Conservation (phyloP, 2,113 vertebrate genomes). For the Ginglymostoma cirratum region DNA sequence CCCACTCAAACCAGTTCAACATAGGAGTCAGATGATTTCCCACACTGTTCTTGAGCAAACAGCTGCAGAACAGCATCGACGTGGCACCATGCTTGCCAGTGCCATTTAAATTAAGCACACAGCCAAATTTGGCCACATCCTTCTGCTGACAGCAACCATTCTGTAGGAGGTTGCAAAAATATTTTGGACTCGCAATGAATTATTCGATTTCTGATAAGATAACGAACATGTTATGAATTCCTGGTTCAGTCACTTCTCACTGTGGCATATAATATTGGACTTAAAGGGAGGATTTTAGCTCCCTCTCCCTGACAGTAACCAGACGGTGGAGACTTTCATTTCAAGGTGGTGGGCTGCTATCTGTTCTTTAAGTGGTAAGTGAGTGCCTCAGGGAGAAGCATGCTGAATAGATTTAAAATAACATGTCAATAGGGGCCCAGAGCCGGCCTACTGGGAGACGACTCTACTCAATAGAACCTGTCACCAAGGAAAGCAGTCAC, state of each 20-base stretch:
- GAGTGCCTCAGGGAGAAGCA: background rate
- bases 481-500: no score
- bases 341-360: background rate
- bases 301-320: background rate
- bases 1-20: no score
- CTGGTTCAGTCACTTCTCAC: background rate
- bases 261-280: background rate
- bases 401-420: background rate
- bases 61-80: no score
- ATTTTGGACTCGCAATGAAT: background rate
- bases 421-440: background rate
- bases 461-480: no score
- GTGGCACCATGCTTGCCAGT: background rate
- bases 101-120: background rate
- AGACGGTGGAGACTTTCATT: no score
- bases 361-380: background rate
- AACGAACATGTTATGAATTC: background rate
- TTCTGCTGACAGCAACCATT: background rate
- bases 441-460: background rate
- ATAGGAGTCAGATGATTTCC: no score
- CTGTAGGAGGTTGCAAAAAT: no score
- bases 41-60: no score
- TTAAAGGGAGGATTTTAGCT: background rate
- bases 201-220: background rate
- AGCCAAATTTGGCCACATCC: background rate